Conservation (phyloP, 2,113 vertebrate species). For the Fulica atra region DNA sequence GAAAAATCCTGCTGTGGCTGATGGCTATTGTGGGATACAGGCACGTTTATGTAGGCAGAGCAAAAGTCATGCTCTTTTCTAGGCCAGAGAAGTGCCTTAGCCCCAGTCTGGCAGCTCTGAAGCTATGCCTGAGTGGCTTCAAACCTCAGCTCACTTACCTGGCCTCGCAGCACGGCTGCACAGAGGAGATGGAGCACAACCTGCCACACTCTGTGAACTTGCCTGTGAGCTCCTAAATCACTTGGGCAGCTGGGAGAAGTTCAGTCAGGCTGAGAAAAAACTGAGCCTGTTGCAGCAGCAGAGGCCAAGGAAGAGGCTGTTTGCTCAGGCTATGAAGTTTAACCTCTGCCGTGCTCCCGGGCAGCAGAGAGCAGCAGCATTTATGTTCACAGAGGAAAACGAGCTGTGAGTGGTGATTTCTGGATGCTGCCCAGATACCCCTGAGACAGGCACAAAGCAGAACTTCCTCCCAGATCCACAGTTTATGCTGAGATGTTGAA, state of each 20-base stretch:
- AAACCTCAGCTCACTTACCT: neutral
- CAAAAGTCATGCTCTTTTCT: neutral
- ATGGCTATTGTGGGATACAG: neutral
- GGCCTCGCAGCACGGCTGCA: neutral
- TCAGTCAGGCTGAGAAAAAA: neutral
- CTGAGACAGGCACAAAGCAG: neutral
- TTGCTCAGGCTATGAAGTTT: neutral
- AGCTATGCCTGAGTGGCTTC: neutral
- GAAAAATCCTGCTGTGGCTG: neutral
- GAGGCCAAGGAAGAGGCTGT: neutral
- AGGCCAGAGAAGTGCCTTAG: neutral
- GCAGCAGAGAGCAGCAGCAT: neutral
- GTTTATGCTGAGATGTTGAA: neutral
- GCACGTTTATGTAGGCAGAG: neutral
- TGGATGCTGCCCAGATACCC: neutral
- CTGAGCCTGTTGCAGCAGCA: neutral
- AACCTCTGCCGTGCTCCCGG: neutral
- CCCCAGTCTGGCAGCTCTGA: neutral
- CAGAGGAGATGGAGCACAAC: neutral
- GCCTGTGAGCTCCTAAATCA: slow-evolving; percentile 24
- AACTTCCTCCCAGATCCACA: neutral
- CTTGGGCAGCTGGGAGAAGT: neutral
- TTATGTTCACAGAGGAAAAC: neutral
- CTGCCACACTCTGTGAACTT: neutral
- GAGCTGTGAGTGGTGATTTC: neutral